Evolutionary conservation across 2,113 vertebrate species (phyloP).

Genomic region (Chaetorhynchus papuensis): DNA sequence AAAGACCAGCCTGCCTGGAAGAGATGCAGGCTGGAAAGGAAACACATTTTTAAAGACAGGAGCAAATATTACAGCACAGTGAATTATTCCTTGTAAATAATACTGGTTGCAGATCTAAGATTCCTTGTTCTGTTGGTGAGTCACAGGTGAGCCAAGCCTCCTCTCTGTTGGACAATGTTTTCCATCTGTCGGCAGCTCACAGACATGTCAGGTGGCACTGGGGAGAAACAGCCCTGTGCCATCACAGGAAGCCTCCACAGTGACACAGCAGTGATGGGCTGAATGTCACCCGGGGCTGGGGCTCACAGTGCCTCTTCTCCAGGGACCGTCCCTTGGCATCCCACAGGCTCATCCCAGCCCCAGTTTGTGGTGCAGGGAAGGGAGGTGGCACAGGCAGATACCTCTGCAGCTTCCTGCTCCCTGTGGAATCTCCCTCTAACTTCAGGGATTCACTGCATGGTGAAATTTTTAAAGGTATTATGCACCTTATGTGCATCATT

Average conservation of each 20-base stretch:
- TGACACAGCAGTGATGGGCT: not conserved
- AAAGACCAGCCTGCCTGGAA: slow-evolving; percentile 48
- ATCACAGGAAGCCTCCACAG: not conserved
- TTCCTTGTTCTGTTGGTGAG: not conserved
- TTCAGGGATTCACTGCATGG: not conserved
- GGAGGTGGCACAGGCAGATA: not conserved
- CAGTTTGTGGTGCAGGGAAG: not conserved
- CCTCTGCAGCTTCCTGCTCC: not conserved
- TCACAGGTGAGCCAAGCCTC: not conserved
- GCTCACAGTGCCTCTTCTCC: not conserved
- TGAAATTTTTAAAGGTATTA: not conserved
- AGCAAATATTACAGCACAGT: not conserved
- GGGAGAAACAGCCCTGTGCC: not conserved
- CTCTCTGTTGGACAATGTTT: not conserved
- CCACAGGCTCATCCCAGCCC: not conserved
- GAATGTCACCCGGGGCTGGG: fast-evolving
- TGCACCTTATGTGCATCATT: not conserved
- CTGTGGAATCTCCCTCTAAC: not conserved
- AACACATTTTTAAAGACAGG: not conserved
- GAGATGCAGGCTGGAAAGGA: slow-evolving; percentile 17
- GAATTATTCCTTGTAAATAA: not conserved
- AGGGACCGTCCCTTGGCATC: not conserved
- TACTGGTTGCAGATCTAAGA: not conserved
- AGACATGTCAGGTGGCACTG: fast-evolving
- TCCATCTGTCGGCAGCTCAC: not conserved